Evolutionary conservation across 2,797 vertebrate genomes (phyloP), one percentile per base, ranked within the genome.

Genomic region (Cottoperca gobio): DNA sequence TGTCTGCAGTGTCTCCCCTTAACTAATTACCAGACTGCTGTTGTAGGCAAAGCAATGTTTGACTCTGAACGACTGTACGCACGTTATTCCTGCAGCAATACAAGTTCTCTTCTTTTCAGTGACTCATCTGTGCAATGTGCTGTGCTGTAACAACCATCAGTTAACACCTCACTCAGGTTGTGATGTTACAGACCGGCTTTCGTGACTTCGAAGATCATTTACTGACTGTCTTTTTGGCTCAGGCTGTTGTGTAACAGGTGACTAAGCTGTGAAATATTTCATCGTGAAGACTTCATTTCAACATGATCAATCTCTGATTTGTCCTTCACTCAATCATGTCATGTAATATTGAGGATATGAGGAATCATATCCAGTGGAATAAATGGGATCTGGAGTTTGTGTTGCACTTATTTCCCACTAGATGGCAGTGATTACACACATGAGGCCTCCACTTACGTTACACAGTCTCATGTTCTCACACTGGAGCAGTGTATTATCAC

Each of bases 61-160:
- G 26, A 63, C 5, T 68, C 24, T 50, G 42, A 48, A 6, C 2
- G 70, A 87, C 50, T 78, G 53, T 74, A 49, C 26, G 45, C 48
- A 16, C 64, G 72, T 69, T 61, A 81, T 86, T 86, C 72, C 26
- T 54, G 49, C 76, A 91, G 88, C 89, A 91, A 92, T 92, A 89
- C 69, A 17, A 24, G 23, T 17, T 49, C 3, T 57, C 1, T 40
- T 49, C 57, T 4, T 50, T 19, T 67, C 39, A 3, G 23, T 66
- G 60, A 81, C 73, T 55, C 16, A 61, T 79, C 49, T 33, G 72
- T 79, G 70, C 63, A 64, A 53, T 21, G 71, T 89, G 77, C 49
- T 43, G 73, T 86, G 71, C 24, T 35, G 59, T 78, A 13, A 48
- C 35, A 33, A 24, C 37, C 26, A 23, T 60, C 16, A 35, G 28